Conservation (phyloP, 1,140 invertebrate genomes). For the Thaumetopoea pityocampa region DNA sequence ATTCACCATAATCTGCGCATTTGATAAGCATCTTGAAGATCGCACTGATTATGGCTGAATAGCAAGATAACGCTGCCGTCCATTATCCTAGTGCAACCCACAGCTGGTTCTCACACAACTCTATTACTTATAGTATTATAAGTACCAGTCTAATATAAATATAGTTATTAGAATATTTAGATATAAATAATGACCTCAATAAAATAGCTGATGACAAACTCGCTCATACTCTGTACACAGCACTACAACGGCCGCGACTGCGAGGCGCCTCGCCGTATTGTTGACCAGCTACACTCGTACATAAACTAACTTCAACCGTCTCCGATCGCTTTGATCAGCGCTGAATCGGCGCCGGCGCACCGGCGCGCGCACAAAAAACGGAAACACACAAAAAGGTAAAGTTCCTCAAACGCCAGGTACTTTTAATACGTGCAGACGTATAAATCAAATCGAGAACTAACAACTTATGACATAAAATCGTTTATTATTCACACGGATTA, state of each 20-base stretch:
- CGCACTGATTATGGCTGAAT: too few species aligned
- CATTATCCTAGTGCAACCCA: too few species aligned
- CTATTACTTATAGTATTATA: too few species aligned
- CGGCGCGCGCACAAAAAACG: slow-evolving; percentile 29
- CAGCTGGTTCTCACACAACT: too few species aligned
- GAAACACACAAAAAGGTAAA: slow-evolving; percentile 33
- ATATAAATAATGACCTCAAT: too few species aligned
- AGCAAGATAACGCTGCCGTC: too few species aligned
- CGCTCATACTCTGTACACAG: too few species aligned
- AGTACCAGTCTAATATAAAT: too few species aligned
- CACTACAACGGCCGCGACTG: slow-evolving; percentile 35
- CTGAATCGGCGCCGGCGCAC: slow-evolving; percentile 32
- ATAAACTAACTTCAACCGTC: slow-evolving; percentile 42
- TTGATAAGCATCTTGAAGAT: too few species aligned
- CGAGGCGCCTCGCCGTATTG: slow-evolving; percentile 41
- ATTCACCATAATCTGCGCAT: too few species aligned
- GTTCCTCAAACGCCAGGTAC: slow-evolving; percentile 44
- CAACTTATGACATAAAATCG: slow-evolving; percentile 64
- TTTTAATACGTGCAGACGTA: slow-evolving; percentile 48
- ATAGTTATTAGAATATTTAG: too few species aligned
- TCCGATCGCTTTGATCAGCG: slow-evolving; percentile 47
- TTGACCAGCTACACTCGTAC: slow-evolving; percentile 29
- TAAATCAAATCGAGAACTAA: slow-evolving; percentile 58
- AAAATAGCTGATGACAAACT: too few species aligned
- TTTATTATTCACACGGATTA: slow-evolving; percentile 55